These are phyloP conservation scores for Cyprinodon diabolis DNA, from an alignment of 2,797 vertebrate species.

Conservation along the genomic window DNA sequence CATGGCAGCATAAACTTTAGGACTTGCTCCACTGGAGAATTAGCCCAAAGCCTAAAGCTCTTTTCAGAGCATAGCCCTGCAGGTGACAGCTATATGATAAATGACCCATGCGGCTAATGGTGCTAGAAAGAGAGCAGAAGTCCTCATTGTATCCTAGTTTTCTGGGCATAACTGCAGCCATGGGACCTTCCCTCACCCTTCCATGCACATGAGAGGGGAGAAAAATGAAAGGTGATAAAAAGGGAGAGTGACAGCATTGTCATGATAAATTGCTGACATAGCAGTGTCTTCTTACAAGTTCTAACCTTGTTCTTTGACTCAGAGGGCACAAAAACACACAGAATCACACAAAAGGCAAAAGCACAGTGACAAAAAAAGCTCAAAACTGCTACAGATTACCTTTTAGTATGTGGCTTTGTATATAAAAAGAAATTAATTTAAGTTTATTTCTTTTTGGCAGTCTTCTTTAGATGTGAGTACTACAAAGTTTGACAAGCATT, in stretches of 20 bases:
- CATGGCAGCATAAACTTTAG: slow-evolving; percentile 7
- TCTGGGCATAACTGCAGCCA: slow-evolving; percentile 65
- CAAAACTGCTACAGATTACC: slow-evolving; percentile 32
- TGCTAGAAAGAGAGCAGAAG: slow-evolving; percentile 41
- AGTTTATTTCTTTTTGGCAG: background rate
- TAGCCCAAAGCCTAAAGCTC: slow-evolving; percentile 12
- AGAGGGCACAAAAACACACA: slow-evolving; percentile 46
- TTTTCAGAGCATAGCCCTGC: slow-evolving; percentile 37
- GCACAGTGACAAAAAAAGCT: slow-evolving; percentile 24
- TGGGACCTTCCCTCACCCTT: slow-evolving; percentile 58
- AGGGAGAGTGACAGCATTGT: slow-evolving; percentile 70
- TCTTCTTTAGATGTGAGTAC: slow-evolving; percentile 9
- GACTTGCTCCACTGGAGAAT: slow-evolving; percentile 13
- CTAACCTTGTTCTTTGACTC: slow-evolving; percentile 72
- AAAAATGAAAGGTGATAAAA: slow-evolving; percentile 71
- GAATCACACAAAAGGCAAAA: slow-evolving; percentile 10
- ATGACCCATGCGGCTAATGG: slow-evolving; percentile 45
- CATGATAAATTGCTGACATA: slow-evolving; percentile 77
- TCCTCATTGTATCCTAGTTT: slow-evolving; percentile 44
- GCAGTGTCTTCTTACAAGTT: slow-evolving; percentile 81
- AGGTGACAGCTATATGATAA: slow-evolving; percentile 49
- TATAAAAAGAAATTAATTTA: background rate
- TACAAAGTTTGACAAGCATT: background rate
- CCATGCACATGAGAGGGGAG: slow-evolving; percentile 50
- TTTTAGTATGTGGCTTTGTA: background rate